A percentile compares a stretch with the other conserved stretches of the same genome.
Evolutionary conservation across 2,888 invertebrate genomes (phyloP).

Genomic region (Ichneumon xanthorius): DNA sequence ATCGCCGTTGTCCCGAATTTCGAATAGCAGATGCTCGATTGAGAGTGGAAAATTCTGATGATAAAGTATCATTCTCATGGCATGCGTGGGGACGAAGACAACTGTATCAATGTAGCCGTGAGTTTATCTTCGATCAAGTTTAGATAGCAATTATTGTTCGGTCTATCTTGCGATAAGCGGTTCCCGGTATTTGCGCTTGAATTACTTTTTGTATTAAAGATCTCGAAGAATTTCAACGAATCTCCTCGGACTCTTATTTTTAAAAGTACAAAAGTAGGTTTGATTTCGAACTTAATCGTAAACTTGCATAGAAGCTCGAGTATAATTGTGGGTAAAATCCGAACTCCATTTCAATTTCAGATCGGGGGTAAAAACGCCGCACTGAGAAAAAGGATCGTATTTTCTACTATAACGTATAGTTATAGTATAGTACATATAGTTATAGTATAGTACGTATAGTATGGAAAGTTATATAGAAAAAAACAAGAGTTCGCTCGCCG

Average conservation of each 20-base stretch:
- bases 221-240: background rate
- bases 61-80: conserved; percentile 11
- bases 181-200: background rate
- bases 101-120: background rate
- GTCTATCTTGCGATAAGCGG: background rate
- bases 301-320: background rate
- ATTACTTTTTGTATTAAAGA: background rate
- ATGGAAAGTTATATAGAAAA: no score
- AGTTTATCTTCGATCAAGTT: conserved; percentile 9
- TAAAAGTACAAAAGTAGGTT: background rate
- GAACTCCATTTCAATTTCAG: background rate
- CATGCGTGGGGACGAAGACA: background rate
- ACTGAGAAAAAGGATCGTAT: no score
- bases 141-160: background rate
- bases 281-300: background rate
- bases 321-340: background rate
- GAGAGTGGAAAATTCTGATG: conserved; percentile 32
- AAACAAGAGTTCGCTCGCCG: conserved; percentile 35
- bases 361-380: background rate
- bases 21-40: background rate
- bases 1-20: background rate
- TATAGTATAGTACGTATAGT: no score
- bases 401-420: no score
- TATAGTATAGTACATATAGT: no score
- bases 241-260: background rate